phyloP scores from a whole-genome alignment of 2,888 invertebrate genomes.

The Phytoseiulus persimilis region DNA sequence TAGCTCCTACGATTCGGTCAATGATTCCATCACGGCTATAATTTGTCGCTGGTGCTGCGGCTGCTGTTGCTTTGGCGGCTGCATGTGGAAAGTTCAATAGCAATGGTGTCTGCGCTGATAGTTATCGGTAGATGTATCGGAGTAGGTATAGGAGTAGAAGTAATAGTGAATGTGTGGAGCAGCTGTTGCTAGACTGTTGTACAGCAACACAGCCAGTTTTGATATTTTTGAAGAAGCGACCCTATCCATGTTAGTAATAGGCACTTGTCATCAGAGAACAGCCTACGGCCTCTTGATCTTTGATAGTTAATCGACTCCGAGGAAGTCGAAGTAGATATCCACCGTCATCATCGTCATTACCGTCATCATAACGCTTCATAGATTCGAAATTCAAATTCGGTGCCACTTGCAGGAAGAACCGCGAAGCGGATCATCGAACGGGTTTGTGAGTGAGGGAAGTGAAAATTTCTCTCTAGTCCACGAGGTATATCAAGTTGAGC shows the following conservation, averaged over 20 bases:
- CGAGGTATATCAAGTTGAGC: no score
- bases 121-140: neutral
- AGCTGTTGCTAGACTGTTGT: neutral
- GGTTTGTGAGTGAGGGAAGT: no score
- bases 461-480: no score
- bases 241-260: conserved; percentile 34
- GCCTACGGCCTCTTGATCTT: neutral
- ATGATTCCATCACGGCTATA: neutral
- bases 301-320: neutral
- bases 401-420: no score
- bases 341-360: neutral
- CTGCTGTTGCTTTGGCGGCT: neutral
- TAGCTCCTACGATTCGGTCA: neutral
- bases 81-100: neutral
- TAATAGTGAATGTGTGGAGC: neutral
- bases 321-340: neutral
- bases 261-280: conserved; percentile 21
- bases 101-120: neutral
- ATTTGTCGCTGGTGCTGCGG: neutral
- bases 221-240: neutral
- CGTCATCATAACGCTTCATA: neutral
- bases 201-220: neutral
- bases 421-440: no score
- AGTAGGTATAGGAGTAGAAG: neutral
- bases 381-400: no score